These are phyloP conservation scores for Mythimna pallens DNA, from an alignment of 2,888 invertebrate species.

Conservation along the genomic window DNA sequence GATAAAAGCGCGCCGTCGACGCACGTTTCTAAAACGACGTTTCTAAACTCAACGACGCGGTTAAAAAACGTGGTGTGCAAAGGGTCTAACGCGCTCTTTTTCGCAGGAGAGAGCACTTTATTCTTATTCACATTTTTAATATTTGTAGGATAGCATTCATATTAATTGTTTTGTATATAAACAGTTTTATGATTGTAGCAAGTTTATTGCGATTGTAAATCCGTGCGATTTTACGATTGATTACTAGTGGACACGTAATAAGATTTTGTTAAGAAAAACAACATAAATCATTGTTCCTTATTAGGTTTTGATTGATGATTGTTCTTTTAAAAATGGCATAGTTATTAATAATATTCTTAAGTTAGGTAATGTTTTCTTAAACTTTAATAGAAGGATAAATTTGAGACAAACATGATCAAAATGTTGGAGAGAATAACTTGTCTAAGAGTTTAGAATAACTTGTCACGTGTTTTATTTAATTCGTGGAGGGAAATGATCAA, in stretches of 20 bases:
- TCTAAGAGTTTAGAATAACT: not conserved
- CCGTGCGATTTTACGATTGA: constrained; percentile 24
- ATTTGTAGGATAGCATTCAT: not conserved
- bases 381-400: not conserved
- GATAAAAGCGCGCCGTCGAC: too few relatives aligned
- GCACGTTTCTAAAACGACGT: too few relatives aligned
- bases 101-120: too few relatives aligned
- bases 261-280: constrained; percentile 4
- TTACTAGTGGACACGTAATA: not conserved
- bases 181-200: constrained; percentile 14
- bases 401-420: not conserved
- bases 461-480: too few relatives aligned
- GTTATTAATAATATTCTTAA: not conserved
- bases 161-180: not conserved
- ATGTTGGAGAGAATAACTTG: not conserved
- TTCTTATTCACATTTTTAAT: not conserved
- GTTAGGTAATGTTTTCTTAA: not conserved
- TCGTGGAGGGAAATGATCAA: too few relatives aligned
- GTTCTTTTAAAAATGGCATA: not conserved
- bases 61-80: too few relatives aligned
- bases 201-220: constrained; percentile 38
- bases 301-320: constrained; percentile 20
- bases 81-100: too few relatives aligned
- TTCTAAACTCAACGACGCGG: too few relatives aligned
- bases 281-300: constrained; percentile 22